Evolutionary conservation across 30 jellyfish, hydroid and myxozoan species (phyloP), one percentile per base, ranked within the genome.

Genomic region (Turritopsis dohrnii): DNA sequence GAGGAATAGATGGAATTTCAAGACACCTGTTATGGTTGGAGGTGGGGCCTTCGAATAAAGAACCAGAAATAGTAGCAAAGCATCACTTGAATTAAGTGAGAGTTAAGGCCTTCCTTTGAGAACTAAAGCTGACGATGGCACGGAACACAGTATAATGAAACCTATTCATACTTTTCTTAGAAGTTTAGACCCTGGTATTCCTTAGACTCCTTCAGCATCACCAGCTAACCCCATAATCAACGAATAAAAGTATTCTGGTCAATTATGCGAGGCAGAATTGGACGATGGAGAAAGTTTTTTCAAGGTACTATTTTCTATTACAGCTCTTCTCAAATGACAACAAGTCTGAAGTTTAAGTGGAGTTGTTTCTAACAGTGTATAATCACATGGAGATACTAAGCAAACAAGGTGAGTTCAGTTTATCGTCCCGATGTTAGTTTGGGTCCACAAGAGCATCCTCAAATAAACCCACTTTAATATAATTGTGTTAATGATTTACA

Each of bases 161-260:
- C 89, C 87, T 53, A 54, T 86, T 72, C 94, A 80, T 52, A 24
- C 29, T 52, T 85, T 8, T 52, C 69, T 77, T 23, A 82, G 88
- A 71, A 84, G 84, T 30, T 81, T 66, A 69, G 82, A 72, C 66
- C 82, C 29, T 80, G 85, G 54, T 66, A 79, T 29, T 53, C 81
- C 76, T 71, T 79, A 76, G 79, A 76, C 53, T 53, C 85, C 74
- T 77, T 86, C 66, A 65, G 82, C 66, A 80, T 71, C 27, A 85
- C 79, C 19, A 79, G 72, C 29, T 74, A 84, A 21, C 85, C 88
- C 71, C 66, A 82, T n/a, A 86, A 79, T 73, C 94, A 87, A 73
- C 71, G 96, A 71, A 88, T 83, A 74, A 85, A 88, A 75, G 90
- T 89, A 53, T 88, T 21, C 66, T 88, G 96, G 92, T 88, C 92